These are phyloP conservation scores for Emys orbicularis DNA, from an alignment of 2,797 vertebrate genomes.

Conservation along the genomic window DNA sequence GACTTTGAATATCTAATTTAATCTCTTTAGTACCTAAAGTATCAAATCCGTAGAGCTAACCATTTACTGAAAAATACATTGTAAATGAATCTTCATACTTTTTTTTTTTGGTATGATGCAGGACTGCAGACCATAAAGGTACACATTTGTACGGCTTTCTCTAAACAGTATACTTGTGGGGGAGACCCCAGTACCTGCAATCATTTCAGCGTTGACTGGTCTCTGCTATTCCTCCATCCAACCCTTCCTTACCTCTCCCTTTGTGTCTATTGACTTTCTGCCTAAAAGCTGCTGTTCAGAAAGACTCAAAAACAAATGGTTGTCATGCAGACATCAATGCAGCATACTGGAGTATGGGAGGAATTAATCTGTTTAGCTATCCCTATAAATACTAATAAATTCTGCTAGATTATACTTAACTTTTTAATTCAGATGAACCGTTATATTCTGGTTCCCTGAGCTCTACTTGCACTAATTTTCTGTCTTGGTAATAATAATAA, in stretches of 20 bases:
- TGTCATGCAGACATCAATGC: constrained; percentile 17
- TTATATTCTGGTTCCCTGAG: constrained; percentile 58
- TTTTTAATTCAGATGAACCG: constrained; percentile 66
- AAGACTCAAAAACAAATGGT: constrained; percentile 46
- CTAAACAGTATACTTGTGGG: not conserved
- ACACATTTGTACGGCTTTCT: not conserved
- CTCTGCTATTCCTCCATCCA: not conserved
- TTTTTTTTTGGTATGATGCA: not conserved
- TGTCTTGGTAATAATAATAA: constrained; percentile 48
- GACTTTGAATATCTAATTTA: not conserved
- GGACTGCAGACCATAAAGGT: not conserved
- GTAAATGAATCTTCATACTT: not conserved
- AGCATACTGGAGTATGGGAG: not conserved
- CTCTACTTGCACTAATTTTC: constrained; percentile 66
- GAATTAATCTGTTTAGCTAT: constrained; percentile 63
- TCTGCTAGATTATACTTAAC: constrained; percentile 43
- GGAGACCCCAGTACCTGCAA: not conserved
- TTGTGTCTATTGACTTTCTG: constrained; percentile 52
- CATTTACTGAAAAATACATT: not conserved
- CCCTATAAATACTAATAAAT: constrained; percentile 70
- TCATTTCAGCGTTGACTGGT: not conserved
- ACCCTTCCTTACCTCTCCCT: not conserved
- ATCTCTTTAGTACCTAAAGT: not conserved
- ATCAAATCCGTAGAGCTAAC: not conserved
- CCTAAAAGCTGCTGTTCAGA: constrained; percentile 29